Percentiles rank a stretch among this genome's conserved stretches.
Conservation (phyloP, 2,113 vertebrate species). For the Rhodinocichla rosea region DNA sequence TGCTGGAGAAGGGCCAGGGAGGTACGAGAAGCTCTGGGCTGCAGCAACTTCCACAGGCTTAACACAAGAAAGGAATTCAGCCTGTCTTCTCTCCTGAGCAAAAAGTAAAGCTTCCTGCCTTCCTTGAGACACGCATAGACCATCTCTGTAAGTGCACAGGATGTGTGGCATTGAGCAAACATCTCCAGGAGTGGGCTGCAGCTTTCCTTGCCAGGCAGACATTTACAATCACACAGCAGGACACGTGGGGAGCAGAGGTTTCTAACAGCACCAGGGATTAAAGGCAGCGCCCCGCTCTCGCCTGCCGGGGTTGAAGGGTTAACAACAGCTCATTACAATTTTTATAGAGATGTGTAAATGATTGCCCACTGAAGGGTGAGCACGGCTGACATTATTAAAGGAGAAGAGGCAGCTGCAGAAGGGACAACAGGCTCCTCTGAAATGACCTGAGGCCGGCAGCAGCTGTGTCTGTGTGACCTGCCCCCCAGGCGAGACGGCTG, state of each 20-base stretch:
- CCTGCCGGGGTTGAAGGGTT: background rate
- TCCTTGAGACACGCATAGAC: rapidly evolving
- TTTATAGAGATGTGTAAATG: background rate
- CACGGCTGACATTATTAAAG: background rate
- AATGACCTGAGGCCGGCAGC: background rate
- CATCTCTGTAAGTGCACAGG: background rate
- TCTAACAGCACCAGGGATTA: background rate
- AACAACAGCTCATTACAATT: background rate
- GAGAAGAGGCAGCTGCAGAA: background rate
- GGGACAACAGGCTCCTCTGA: background rate
- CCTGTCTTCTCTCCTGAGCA: background rate
- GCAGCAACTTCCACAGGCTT: background rate
- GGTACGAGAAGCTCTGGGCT: rapidly evolving
- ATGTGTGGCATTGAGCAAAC: rapidly evolving
- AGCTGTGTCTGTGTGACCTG: background rate
- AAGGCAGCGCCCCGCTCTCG: rapidly evolving
- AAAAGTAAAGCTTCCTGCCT: background rate
- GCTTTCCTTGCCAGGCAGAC: background rate
- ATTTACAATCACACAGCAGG: background rate
- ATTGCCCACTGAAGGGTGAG: background rate
- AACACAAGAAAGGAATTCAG: background rate
- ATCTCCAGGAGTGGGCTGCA: background rate
- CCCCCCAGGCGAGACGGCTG: background rate
- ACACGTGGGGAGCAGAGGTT: background rate
- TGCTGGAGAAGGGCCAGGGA: background rate